Conservation (phyloP, 2,888 invertebrate genomes). For the Pardosa pseudoannulata region DNA sequence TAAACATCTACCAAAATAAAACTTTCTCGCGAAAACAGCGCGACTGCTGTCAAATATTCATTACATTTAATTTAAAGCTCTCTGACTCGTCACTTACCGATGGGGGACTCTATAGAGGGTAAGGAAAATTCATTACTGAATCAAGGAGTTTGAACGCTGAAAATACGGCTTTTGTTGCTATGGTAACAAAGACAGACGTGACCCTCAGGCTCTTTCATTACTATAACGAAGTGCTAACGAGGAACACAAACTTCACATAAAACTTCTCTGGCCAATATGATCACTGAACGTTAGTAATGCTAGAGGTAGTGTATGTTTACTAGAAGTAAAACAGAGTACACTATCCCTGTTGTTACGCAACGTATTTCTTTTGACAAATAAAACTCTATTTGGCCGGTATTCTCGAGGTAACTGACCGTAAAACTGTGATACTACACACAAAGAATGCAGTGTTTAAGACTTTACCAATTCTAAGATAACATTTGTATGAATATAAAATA, state of each 20-base stretch:
- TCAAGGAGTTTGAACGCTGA: slow-evolving; percentile 31
- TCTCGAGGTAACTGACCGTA: not conserved
- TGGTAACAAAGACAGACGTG: slow-evolving; percentile 60
- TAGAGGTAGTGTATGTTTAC: slow-evolving; percentile 24
- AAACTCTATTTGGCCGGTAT: not conserved
- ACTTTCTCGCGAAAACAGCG: too few relatives aligned
- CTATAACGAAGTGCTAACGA: slow-evolving; percentile 69
- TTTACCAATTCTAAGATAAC: too few relatives aligned
- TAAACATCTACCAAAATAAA: too few relatives aligned
- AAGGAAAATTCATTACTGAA: not conserved
- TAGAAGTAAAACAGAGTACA: slow-evolving; percentile 23
- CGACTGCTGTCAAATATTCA: too few relatives aligned
- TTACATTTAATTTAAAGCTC: slow-evolving; percentile 54
- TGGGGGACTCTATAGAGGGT: not conserved
- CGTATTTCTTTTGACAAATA: too few relatives aligned
- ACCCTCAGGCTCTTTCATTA: slow-evolving; percentile 66
- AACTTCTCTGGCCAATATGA: slow-evolving; percentile 55
- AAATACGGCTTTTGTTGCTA: slow-evolving; percentile 48
- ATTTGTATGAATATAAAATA: too few relatives aligned
- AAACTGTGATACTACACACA: too few relatives aligned
- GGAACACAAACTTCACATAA: slow-evolving; percentile 66
- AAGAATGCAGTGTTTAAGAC: too few relatives aligned
- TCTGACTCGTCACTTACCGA: slow-evolving; percentile 14
- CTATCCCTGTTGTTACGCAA: too few relatives aligned
- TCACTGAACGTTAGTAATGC: slow-evolving; percentile 34